These are phyloP conservation scores for Acanthosepion pharaonis DNA, from an alignment of 2,888 invertebrate species.

Conservation along the genomic window DNA sequence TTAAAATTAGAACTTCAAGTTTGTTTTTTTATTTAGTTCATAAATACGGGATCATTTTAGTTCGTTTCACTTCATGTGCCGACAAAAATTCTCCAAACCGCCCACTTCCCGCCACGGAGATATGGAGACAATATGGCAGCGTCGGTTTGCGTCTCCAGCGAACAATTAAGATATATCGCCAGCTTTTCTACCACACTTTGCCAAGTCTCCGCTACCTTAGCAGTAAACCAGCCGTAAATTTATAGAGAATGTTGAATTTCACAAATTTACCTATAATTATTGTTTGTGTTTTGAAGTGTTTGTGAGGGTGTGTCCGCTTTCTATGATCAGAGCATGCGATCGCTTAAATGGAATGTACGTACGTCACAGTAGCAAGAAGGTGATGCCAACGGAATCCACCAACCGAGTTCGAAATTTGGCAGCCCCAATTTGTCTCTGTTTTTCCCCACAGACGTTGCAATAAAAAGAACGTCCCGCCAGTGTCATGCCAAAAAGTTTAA, in stretches of 20 bases:
- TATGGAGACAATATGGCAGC: not conserved
- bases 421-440: too few relatives aligned
- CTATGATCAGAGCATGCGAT: not conserved
- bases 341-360: not conserved
- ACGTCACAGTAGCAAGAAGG: too few relatives aligned
- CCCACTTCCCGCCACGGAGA: not conserved
- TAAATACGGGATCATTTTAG: not conserved
- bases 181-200: not conserved
- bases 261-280: not conserved
- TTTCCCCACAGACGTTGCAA: too few relatives aligned
- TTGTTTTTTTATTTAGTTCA: not conserved
- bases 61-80: conserved; percentile 1
- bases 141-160: not conserved
- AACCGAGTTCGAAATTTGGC: too few relatives aligned
- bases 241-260: not conserved
- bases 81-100: not conserved
- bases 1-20: not conserved
- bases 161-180: not conserved
- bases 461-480: too few relatives aligned
- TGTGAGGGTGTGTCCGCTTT: not conserved
- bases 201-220: not conserved
- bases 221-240: conserved; percentile 14
- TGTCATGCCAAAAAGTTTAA: too few relatives aligned
- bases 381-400: too few relatives aligned
- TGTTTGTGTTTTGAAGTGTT: not conserved